A percentile compares a stretch with the other conserved stretches of the same genome.
These are phyloP conservation scores for Brevimyrus niger DNA, from an alignment of 2,113 vertebrate genomes.

Conservation along the genomic window DNA sequence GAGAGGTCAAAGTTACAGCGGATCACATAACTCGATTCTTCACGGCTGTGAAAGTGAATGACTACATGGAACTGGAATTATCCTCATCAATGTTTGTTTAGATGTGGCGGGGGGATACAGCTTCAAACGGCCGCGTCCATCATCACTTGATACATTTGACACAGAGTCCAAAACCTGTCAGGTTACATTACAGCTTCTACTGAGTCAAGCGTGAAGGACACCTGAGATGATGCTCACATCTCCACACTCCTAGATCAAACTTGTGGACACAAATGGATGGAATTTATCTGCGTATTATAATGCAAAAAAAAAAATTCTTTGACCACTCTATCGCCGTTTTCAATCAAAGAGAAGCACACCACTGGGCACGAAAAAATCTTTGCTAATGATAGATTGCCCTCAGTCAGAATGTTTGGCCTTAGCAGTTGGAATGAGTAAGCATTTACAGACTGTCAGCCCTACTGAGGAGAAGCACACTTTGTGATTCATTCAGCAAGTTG, in stretches of 20 bases:
- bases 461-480: background rate
- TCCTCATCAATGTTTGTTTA: slow-evolving; percentile 33
- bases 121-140: slow-evolving; percentile 3
- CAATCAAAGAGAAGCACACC: background rate
- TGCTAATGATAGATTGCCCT: slow-evolving; percentile 10
- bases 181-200: slow-evolving; percentile 15
- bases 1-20: slow-evolving; percentile 19
- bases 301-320: background rate
- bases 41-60: slow-evolving; percentile 29
- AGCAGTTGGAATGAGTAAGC: background rate
- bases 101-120: background rate
- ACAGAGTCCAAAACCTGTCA: slow-evolving; percentile 29
- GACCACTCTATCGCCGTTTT: background rate
- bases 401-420: background rate
- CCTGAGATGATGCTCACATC: background rate
- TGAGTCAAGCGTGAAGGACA: slow-evolving; percentile 19
- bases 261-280: background rate
- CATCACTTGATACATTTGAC: slow-evolving; percentile 13
- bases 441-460: background rate
- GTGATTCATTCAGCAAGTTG: background rate
- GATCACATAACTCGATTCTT: slow-evolving; percentile 6
- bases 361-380: background rate
- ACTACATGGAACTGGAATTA: slow-evolving; percentile 30
- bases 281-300: background rate
- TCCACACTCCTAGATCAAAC: slow-evolving; percentile 6